Evolutionary conservation across 2,113 vertebrate species (phyloP).

Genomic region (Ageneiosus marmoratus): DNA sequence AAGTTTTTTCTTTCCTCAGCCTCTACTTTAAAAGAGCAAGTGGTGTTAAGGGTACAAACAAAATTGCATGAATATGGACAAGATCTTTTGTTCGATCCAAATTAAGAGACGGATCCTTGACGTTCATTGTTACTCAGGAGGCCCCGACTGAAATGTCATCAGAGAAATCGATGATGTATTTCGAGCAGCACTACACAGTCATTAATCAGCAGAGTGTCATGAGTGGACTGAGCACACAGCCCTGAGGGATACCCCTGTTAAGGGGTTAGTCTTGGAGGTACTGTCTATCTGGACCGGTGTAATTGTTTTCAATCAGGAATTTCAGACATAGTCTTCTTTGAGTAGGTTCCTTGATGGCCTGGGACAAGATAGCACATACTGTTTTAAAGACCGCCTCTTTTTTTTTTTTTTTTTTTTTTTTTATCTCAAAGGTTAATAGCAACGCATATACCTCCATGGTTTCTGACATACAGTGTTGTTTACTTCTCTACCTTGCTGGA

Average conservation of each 20-base stretch:
- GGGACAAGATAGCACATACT: background rate
- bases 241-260: background rate
- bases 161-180: background rate
- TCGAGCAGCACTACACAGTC: background rate
- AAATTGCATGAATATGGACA: background rate
- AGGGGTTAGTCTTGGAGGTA: background rate
- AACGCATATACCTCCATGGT: too few species aligned
- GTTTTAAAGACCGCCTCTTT: background rate
- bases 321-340: background rate
- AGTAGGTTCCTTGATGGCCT: background rate
- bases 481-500: background rate
- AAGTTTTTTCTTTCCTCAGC: background rate
- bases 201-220: conserved; percentile 3
- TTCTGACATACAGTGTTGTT: background rate
- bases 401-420: too few species aligned
- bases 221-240: background rate
- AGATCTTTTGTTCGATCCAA: background rate
- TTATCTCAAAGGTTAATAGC: background rate
- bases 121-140: background rate
- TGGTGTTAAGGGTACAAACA: background rate
- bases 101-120: background rate
- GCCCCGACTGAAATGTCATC: background rate
- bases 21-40: background rate
- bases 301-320: background rate
- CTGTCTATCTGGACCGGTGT: background rate